Evolutionary conservation across 1,140 invertebrate species (phyloP).

Genomic region (Bombus waltoni): DNA sequence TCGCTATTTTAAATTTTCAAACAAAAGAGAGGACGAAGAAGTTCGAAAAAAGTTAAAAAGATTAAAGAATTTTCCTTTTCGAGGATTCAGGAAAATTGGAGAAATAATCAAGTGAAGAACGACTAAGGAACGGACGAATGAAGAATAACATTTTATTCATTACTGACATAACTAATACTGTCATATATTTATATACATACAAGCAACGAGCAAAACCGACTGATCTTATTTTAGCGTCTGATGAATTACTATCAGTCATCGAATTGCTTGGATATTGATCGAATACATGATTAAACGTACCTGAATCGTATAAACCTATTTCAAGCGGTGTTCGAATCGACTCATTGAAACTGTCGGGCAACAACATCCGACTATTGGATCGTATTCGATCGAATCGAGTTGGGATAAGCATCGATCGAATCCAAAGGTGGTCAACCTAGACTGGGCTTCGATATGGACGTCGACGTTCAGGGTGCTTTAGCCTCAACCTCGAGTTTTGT

Average conservation of each 20-base stretch:
- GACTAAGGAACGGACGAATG: too few species aligned
- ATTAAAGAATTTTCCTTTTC: too few species aligned
- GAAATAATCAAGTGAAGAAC: too few species aligned
- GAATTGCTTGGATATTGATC: background rate
- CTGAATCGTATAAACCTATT: background rate
- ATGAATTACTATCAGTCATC: background rate
- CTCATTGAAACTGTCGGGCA: background rate
- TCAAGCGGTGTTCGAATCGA: background rate
- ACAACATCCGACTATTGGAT: background rate
- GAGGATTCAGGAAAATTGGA: too few species aligned
- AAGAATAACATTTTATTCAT: too few species aligned
- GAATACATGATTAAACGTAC: conserved; percentile 1
- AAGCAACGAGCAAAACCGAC: background rate
- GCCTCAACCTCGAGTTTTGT: conserved; percentile 11
- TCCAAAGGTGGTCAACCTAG: background rate
- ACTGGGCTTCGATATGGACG: background rate
- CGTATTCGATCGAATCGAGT: conserved; percentile 1
- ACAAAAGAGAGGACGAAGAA: too few species aligned
- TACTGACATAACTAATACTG: too few species aligned
- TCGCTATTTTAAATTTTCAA: too few species aligned
- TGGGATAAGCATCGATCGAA: conserved; percentile 27
- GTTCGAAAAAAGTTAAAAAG: too few species aligned
- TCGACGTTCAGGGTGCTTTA: background rate
- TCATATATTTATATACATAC: too few species aligned
- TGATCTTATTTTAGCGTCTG: conserved; percentile 1